A percentile compares a stretch with the other conserved stretches of the same genome.
These are phyloP conservation scores for Lacerta bilineata DNA, from an alignment of 2,797 vertebrate species.

Conservation along the genomic window DNA sequence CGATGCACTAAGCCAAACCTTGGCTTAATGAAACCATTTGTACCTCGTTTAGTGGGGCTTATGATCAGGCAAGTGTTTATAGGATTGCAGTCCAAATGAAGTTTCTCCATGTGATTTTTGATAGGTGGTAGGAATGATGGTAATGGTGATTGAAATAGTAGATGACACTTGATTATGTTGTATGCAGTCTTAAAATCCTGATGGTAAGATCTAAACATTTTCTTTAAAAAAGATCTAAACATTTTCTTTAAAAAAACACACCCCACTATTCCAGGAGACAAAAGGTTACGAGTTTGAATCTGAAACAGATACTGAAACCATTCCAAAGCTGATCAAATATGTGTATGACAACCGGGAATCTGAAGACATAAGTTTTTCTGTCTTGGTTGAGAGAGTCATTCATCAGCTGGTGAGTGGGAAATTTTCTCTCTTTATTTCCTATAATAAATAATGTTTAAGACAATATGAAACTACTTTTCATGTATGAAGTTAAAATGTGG, in stretches of 20 bases:
- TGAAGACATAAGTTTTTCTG: slow-evolving; percentile 88
- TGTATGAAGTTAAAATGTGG: background rate
- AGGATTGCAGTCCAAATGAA: background rate
- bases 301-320: slow-evolving; percentile 97
- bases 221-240: background rate
- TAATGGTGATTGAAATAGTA: background rate
- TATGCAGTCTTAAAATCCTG: slow-evolving; percentile 1
- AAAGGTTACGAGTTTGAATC: slow-evolving; percentile 98
- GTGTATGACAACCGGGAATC: slow-evolving; percentile 93
- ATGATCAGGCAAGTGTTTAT: background rate
- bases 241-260: background rate
- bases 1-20: no score
- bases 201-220: slow-evolving; percentile 20
- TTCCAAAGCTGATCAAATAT: slow-evolving; percentile 97
- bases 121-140: background rate
- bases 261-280: slow-evolving; percentile 82
- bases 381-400: slow-evolving; percentile 92
- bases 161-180: background rate
- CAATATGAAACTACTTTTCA: slow-evolving; percentile 10
- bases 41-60: no score
- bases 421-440: background rate
- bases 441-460: slow-evolving; percentile 18
- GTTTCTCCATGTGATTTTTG: background rate
- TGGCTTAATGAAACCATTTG: no score
- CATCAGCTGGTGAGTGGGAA: slow-evolving; percentile 91